Base-by-base conservation (phyloP, 2,113 vertebrate species). In the Atherinomorus stipes region DNA sequence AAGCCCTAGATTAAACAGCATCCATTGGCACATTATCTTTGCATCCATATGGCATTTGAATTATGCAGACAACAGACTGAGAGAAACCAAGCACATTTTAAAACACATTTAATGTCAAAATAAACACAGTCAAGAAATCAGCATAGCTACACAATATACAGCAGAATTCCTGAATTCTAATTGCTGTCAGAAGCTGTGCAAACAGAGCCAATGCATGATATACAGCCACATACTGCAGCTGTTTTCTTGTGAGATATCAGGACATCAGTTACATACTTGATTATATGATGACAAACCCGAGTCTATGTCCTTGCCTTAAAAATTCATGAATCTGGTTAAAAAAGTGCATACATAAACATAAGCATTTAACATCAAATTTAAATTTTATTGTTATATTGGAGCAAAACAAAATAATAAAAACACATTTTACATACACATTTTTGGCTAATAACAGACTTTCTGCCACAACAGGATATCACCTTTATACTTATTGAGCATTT, bases 51-150 rank as follows among this genome's bases (percentile, higher is more conserved):
- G 74, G 72, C 45, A 42, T 64, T 49, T 59, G 61, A 64, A 80
- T 47, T 42, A 81, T 69, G 9, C 57, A 78, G 61, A 78, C 42
- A 71, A 76, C 52, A 91, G 73, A 58, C 25, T 11, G 38, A 16
- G n/a, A 74, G 16, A 64, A 53, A 54, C 13, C 22, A 52, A 58
- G 28, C 54, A 72, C 1, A 56, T 70, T 73, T 79, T 31, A 53
- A 19, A 71, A 81, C 51, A 71, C 18, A 47, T 90, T 92, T 90
- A 92, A 86, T 82, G 62, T 86, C 72, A 88, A 76, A 88, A 81
- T 54, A 74, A 70, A 76, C 76, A 74, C 51, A 65, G 74, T 82
- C 18, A 61, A 49, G 59, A 81, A 44, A 66, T 68, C 63, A 75
- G 62, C 58, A 47, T 59, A 71, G 61, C 52, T 80, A 76, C 34